Percentiles rank a stretch among this genome's conserved stretches.
Evolutionary conservation across 2,113 vertebrate species (phyloP).

Genomic region (Trochalopteron elliotii): DNA sequence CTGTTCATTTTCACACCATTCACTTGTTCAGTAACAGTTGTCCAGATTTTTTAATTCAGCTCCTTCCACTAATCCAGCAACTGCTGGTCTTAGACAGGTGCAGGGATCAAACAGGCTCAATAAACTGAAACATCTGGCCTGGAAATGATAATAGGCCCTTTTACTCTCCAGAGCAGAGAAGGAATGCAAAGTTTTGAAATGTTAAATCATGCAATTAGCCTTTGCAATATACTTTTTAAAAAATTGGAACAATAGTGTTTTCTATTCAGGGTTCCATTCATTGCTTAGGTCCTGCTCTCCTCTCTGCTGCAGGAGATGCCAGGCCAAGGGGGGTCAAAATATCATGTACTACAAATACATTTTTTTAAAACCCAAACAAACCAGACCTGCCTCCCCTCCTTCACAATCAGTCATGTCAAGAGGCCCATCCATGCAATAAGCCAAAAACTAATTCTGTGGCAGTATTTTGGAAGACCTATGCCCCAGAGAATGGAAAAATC

Average conservation of each 20-base stretch:
- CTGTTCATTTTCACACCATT: slow-evolving; percentile 85
- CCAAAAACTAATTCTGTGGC: neutral
- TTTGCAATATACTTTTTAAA: neutral
- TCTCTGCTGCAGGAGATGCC: neutral
- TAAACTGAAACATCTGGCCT: slow-evolving; percentile 86
- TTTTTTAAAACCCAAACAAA: no score
- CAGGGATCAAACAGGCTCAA: slow-evolving; percentile 83
- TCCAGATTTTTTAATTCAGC: slow-evolving; percentile 80
- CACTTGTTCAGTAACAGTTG: slow-evolving; percentile 80
- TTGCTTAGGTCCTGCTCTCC: neutral
- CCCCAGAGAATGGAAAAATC: neutral
- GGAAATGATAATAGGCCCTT: slow-evolving; percentile 80
- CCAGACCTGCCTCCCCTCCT: neutral
- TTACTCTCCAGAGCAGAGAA: slow-evolving; percentile 68
- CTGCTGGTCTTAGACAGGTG: slow-evolving; percentile 84
- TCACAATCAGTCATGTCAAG: neutral
- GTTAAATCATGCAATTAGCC: slow-evolving; percentile 73
- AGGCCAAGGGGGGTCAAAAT: neutral
- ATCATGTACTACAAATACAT: neutral
- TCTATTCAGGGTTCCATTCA: neutral
- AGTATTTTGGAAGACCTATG: neutral
- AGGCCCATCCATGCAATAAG: neutral
- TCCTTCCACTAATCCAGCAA: slow-evolving; percentile 82
- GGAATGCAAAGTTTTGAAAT: slow-evolving; percentile 76
- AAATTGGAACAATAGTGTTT: neutral